A percentile compares a stretch with the other conserved stretches of the same genome.
Conservation (phyloP, 2,797 vertebrate species). For the Cryptoblepharus egeriae region DNA sequence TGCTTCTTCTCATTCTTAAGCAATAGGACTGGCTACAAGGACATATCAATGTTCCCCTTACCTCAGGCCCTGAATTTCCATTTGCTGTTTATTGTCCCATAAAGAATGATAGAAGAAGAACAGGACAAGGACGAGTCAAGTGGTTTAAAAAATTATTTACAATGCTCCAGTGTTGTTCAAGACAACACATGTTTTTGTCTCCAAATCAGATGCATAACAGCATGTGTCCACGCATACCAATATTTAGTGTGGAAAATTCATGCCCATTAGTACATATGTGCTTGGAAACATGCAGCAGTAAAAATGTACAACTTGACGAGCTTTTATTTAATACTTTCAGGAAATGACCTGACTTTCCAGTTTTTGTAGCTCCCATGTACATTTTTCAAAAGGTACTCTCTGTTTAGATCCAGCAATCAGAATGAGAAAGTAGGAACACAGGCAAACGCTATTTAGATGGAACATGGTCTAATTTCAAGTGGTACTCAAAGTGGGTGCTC, state of each 20-base stretch:
- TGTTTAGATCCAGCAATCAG: not conserved
- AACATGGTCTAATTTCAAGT: not conserved
- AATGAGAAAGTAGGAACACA: not conserved
- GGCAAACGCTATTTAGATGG: not conserved
- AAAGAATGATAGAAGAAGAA: not conserved
- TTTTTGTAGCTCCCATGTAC: slow-evolving; percentile 14
- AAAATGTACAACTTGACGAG: not conserved
- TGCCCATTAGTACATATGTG: not conserved
- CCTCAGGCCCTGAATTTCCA: too few species aligned
- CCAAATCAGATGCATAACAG: not conserved
- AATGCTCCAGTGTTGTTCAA: not conserved
- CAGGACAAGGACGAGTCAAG: not conserved
- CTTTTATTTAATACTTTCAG: not conserved
- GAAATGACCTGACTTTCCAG: not conserved
- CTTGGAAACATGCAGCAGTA: too few species aligned
- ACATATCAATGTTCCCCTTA: not conserved
- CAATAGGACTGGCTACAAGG: too few species aligned
- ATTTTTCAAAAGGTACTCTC: slow-evolving; percentile 7
- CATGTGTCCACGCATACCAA: too few species aligned
- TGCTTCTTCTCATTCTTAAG: not conserved
- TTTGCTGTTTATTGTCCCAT: not conserved
- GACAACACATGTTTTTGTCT: not conserved
- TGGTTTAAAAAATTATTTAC: not conserved
- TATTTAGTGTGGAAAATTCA: not conserved
- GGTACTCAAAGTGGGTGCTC: too few species aligned